phyloP scores from a whole-genome alignment of 2,113 vertebrate species.

The Gymnogyps californianus region DNA sequence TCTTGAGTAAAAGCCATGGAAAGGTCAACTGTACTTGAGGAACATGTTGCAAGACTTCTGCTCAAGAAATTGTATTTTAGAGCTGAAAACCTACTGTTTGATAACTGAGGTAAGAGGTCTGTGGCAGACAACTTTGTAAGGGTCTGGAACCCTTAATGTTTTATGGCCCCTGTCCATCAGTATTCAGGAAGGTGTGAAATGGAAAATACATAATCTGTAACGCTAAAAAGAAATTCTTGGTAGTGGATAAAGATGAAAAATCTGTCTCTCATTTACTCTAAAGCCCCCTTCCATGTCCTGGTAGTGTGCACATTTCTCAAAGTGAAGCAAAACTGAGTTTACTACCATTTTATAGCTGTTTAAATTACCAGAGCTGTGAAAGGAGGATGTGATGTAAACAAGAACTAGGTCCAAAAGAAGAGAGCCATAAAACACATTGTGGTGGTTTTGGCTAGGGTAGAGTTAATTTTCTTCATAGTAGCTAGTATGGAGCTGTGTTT shows the following conservation, averaged over 20 bases:
- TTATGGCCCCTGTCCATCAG: background rate
- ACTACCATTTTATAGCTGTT: background rate
- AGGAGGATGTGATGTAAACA: background rate
- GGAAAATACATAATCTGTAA: background rate
- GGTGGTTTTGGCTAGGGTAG: no score
- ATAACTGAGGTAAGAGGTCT: background rate
- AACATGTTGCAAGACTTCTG: background rate
- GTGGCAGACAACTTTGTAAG: background rate
- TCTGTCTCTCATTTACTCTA: background rate
- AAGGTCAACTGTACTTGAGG: background rate
- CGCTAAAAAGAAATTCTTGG: background rate
- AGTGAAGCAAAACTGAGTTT: background rate
- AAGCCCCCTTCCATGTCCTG: background rate
- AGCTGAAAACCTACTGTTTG: background rate
- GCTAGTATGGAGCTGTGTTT: no score
- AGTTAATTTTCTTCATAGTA: no score
- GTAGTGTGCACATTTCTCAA: background rate
- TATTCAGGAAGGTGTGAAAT: background rate
- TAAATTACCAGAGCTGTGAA: background rate
- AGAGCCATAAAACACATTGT: background rate
- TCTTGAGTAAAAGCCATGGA: background rate
- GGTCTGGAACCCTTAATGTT: background rate
- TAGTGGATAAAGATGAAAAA: background rate
- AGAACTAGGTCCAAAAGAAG: background rate
- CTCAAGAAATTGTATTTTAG: background rate